Percentiles rank a stretch among this genome's conserved stretches.
phyloP scores from a whole-genome alignment of 2,113 vertebrate species.

The Bos taurus region ARS-UCD2.0 NC_037338.1:77422001-77422500 shows the following conservation, averaged over 20 bases:
- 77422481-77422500: conserved; percentile 58
- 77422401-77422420: conserved; percentile 74
- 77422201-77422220: conserved; percentile 35
- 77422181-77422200: conserved; percentile 24
- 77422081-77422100: conserved; percentile 48
- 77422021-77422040: conserved; percentile 39
- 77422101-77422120: conserved; percentile 27
- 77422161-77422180: conserved; percentile 44
- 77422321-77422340: conserved; percentile 60
- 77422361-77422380: conserved; percentile 73
- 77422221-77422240: conserved; percentile 29
- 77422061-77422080: conserved; percentile 42
- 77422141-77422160: background rate
- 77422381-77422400: conserved; percentile 67
- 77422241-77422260: conserved; percentile 54
- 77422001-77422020: conserved; percentile 48
- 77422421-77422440: conserved; percentile 67
- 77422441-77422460: conserved; percentile 69
- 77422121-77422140: conserved; percentile 26
- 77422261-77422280: conserved; percentile 72
- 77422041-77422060: conserved; percentile 39
- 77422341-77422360: conserved; percentile 72
- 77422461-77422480: conserved; percentile 20
- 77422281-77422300: conserved; percentile 70
- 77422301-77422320: conserved; percentile 66